A percentile compares a stretch with the other conserved stretches of the same genome.
Conservation (phyloP, 2,113 vertebrate genomes). For the Planiliza haematocheilus region DNA sequence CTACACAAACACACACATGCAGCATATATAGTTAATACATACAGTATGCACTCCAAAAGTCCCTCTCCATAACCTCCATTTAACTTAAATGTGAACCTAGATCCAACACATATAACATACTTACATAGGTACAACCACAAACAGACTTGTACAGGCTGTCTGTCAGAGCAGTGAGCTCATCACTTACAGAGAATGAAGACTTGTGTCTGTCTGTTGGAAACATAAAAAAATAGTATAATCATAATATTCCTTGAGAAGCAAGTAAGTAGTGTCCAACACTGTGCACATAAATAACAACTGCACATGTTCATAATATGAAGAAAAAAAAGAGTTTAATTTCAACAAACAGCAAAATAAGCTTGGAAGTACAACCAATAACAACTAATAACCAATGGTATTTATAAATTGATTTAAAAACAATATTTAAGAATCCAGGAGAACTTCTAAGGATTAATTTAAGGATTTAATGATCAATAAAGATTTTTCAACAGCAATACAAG, state of each 20-base stretch:
- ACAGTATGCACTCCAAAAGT: neutral
- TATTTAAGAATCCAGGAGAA: no score
- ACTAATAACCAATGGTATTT: neutral
- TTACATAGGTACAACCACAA: conserved; percentile 81
- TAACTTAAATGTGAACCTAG: conserved; percentile 2
- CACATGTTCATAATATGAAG: no score
- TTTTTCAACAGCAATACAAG: neutral
- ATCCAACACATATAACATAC: conserved; percentile 57
- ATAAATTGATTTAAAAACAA: neutral
- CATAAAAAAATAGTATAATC: neutral
- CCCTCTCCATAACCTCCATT: neutral
- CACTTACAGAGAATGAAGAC: conserved; percentile 49
- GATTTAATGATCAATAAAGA: no score
- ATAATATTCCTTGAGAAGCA: no score
- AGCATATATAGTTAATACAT: neutral
- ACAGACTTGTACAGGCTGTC: conserved; percentile 82
- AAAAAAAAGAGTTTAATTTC: neutral
- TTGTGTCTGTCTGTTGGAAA: conserved; percentile 52
- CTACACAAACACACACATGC: conserved; percentile 73
- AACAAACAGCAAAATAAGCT: neutral
- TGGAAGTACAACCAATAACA: neutral
- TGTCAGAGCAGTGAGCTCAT: conserved; percentile 83
- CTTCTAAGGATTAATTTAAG: no score
- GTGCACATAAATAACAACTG: no score
- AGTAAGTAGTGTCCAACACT: no score